Conservation (phyloP, 2,113 vertebrate genomes). For the Mustela nigripes region DNA sequence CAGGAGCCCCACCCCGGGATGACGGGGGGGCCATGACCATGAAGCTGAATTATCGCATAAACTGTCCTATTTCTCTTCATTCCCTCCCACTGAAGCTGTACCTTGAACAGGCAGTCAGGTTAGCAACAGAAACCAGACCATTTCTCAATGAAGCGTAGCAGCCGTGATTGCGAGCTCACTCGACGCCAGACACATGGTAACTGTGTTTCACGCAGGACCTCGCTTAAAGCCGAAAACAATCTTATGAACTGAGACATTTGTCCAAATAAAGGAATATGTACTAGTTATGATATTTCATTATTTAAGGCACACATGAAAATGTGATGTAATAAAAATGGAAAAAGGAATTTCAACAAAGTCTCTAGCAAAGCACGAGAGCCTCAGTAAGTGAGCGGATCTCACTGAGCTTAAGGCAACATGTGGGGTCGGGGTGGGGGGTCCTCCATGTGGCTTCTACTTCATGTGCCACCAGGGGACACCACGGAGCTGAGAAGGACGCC, state of each 20-base stretch:
- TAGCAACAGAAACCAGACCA: too few relatives aligned
- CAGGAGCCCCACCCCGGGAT: not conserved
- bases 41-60: not conserved
- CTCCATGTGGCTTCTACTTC: accelerated
- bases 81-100: accelerated
- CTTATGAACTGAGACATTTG: not conserved
- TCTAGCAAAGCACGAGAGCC: accelerated
- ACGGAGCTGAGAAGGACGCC: not conserved
- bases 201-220: not conserved
- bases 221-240: not conserved
- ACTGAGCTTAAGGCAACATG: accelerated
- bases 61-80: accelerated
- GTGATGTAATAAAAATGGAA: not conserved
- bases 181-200: accelerated
- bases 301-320: not conserved
- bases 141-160: accelerated
- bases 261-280: not conserved
- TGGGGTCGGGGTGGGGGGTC: too few relatives aligned
- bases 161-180: accelerated
- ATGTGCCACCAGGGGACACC: not conserved
- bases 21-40: accelerated
- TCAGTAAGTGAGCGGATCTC: accelerated
- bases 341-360: not conserved
- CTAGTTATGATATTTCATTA: not conserved
- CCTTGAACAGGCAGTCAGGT: accelerated